These are phyloP conservation scores for Rotaria socialis DNA, from an alignment of 2,888 invertebrate species.

Conservation along the genomic window DNA sequence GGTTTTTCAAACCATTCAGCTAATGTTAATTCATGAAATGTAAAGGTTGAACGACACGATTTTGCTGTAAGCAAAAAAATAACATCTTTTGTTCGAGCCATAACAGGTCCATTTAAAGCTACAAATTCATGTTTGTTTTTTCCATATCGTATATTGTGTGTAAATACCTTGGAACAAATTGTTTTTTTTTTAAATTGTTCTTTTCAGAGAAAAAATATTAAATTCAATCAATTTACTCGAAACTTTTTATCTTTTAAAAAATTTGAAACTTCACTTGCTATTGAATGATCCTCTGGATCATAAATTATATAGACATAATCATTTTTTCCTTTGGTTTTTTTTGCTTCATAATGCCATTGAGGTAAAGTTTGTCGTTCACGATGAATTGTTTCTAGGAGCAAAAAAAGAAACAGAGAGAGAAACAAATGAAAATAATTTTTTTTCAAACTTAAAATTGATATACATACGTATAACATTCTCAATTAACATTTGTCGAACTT, in stretches of 20 bases:
- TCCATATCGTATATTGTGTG: neutral
- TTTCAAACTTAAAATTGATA: neutral
- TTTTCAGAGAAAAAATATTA: too few relatives aligned
- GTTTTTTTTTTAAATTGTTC: too few relatives aligned
- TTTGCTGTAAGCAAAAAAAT: neutral
- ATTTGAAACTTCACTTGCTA: neutral
- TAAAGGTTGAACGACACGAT: neutral
- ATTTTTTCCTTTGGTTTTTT: neutral
- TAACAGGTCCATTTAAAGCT: constrained; percentile 19
- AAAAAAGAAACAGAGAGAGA: neutral
- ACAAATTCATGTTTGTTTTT: constrained; percentile 16
- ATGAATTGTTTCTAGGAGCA: neutral
- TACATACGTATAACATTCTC: neutral
- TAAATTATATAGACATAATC: neutral
- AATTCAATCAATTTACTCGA: neutral
- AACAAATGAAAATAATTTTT: too few relatives aligned
- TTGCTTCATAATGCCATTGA: neutral
- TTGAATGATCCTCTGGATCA: neutral
- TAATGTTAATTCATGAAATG: constrained; percentile 22
- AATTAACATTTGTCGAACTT: neutral
- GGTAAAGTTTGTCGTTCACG: neutral
- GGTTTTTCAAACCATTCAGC: constrained; percentile 34
- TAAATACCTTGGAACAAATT: neutral
- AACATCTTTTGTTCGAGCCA: constrained; percentile 22
- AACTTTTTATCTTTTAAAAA: constrained; percentile 21